Evolutionary conservation across 2,113 vertebrate genomes (phyloP).

Genomic region (Gorsachius goisagi): DNA sequence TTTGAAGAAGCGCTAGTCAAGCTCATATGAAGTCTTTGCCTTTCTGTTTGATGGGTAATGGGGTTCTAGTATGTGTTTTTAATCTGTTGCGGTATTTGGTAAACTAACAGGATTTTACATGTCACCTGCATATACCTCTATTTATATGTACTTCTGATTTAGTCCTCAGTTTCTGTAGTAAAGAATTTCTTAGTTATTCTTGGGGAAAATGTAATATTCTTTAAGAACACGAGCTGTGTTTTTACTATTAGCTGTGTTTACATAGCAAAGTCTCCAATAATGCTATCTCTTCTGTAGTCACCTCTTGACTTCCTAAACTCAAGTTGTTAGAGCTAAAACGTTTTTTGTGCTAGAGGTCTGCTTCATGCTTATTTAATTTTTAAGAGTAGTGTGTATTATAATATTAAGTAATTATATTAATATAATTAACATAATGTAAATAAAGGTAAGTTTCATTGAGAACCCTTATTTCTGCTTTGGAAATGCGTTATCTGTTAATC

Average conservation of each 20-base stretch:
- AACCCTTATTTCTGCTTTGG: neutral
- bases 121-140: neutral
- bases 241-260: neutral
- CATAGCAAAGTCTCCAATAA: neutral
- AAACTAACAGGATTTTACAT: neutral
- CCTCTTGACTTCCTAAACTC: neutral
- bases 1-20: neutral
- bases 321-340: neutral
- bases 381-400: neutral
- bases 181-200: neutral
- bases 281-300: neutral
- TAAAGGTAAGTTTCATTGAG: neutral
- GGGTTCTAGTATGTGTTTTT: neutral
- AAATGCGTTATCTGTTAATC: neutral
- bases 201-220: neutral
- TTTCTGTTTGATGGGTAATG: neutral
- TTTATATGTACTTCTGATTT: neutral
- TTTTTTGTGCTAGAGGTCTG: neutral
- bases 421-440: neutral
- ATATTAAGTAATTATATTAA: neutral
- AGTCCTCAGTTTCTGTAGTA: neutral
- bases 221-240: neutral
- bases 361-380: neutral
- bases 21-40: neutral
- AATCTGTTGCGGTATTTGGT: rapidly evolving